Base-by-base conservation (phyloP, 2,888 invertebrate species). In the Apamea epomidion region DNA sequence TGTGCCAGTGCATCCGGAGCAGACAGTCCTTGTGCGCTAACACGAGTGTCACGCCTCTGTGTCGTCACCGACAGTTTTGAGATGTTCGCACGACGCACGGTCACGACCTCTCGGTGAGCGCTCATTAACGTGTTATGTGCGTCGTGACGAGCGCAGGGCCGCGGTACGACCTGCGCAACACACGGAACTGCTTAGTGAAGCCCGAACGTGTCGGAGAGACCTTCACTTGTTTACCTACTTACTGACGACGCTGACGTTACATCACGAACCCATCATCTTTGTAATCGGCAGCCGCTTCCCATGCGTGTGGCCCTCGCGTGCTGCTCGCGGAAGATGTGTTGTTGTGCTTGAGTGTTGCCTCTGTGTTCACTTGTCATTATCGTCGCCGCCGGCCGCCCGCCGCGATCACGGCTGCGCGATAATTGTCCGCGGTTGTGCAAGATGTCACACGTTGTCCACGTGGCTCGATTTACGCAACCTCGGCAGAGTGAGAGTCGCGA, bases 171-270 rank as follows among this genome's bases (percentile, higher is more conserved):
- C 77, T 74, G 42, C 85, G 85, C 81, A 85, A 85, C 62, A 76
- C 65, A 29, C 87, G 84, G 79, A 86, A 78, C 74, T 72, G 86
- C 48, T 51, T 65, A 62, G 62, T 69, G 70, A 68, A 76, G 75
- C 78, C 32, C 51, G 51, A 51, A 62, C 71, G 60, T 51, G 42
- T 58, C 21, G 32, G 51, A 14, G 80, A 68, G 86, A 86, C 87
- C 87, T 87, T 81, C 81, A 76, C 79, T 64, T 45, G 74, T 86
- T 76, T 71, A 69, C 70, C 76, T 70, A 60, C 76, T 77, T 51
- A 74, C 68, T 72, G 76, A 76, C 82, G 87, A 62, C 64, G 76
- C 45, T 58, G 73, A 18, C 67, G 83, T 86, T 81, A 81, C 88
- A 51, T 88, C 84, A 88, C 67, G 71, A 18, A 7, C 21, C 32